Percentiles rank a stretch among this genome's conserved stretches.
Evolutionary conservation across 1,140 invertebrate species (phyloP).

Genomic region (Halyomorpha halys): DNA sequence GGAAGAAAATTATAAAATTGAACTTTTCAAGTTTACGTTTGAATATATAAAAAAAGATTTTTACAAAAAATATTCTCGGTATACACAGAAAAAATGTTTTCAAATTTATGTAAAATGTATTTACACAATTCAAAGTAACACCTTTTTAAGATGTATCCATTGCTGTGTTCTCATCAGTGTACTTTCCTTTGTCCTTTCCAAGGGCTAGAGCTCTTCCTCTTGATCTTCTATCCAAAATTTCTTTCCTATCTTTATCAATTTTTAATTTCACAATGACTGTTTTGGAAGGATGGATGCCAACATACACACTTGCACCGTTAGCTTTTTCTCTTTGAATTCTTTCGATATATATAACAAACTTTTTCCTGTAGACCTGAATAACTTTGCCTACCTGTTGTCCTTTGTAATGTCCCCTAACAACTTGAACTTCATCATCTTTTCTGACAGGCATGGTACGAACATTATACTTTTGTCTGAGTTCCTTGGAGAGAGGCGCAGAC

Average conservation of each 20-base stretch:
- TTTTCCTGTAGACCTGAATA: conserved; percentile 95
- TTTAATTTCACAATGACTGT: conserved; percentile 96
- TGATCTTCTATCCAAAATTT: conserved; percentile 89
- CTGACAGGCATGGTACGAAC: conserved; percentile 95
- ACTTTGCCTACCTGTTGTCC: conserved; percentile 98
- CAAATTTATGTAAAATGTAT: too few species aligned
- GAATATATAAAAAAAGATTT: too few species aligned
- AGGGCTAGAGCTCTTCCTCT: conserved; percentile 81
- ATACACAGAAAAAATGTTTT: too few species aligned
- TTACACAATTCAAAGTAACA: too few species aligned
- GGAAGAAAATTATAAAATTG: too few species aligned
- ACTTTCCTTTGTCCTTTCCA: conserved; percentile 97
- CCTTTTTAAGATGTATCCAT: conserved; percentile 29
- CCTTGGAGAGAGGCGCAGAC: conserved; percentile 97
- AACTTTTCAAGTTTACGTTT: too few species aligned
- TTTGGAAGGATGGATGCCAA: conserved; percentile 98
- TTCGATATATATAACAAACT: conserved; percentile 97
- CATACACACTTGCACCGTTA: conserved; percentile 95
- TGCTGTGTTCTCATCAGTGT: conserved; percentile 75
- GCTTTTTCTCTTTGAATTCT: conserved; percentile 97
- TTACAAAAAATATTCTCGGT: too few species aligned
- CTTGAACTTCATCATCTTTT: conserved; percentile 98
- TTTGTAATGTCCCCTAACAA: conserved; percentile 96
- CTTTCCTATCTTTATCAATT: conserved; percentile 97
- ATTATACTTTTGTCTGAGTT: conserved; percentile 93